Conservation (phyloP, 2,113 vertebrate genomes). For the Podarcis raffonei region DNA sequence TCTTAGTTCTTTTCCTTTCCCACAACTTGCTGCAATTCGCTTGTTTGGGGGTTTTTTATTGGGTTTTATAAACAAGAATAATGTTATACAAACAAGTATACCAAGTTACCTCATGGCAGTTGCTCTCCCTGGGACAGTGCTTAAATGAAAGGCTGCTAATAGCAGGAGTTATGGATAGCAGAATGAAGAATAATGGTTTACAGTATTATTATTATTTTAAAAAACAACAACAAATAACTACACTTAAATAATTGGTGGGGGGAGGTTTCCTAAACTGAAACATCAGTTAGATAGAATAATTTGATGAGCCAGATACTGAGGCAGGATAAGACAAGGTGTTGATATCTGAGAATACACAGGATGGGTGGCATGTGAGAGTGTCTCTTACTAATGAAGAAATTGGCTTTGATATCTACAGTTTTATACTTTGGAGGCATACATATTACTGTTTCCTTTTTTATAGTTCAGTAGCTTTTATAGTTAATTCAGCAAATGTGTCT, state of each 20-base stretch:
- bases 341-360: background rate
- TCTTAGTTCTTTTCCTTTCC: background rate
- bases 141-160: background rate
- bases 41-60: background rate
- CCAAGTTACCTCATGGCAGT: background rate
- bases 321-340: background rate
- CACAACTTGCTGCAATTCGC: background rate
- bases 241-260: constrained; percentile 22
- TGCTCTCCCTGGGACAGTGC: background rate
- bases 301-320: background rate
- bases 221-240: background rate
- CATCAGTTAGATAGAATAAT: constrained; percentile 20
- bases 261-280: constrained; percentile 1
- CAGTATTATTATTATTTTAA: background rate
- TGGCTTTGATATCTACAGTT: background rate
- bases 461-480: constrained; percentile 20
- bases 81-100: no score
- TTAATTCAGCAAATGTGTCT: constrained; percentile 27
- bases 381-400: background rate
- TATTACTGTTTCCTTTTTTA: constrained; percentile 16
- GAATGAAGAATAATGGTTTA: constrained; percentile 8
- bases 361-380: background rate
- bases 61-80: no score
- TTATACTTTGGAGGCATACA: constrained; percentile 30
- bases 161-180: background rate